A percentile compares a stretch with the other conserved stretches of the same genome.
These are phyloP conservation scores for Eucidaris tribuloides DNA, from an alignment of 35 echinoderm and acorn worm species.

Conservation along the genomic window DNA sequence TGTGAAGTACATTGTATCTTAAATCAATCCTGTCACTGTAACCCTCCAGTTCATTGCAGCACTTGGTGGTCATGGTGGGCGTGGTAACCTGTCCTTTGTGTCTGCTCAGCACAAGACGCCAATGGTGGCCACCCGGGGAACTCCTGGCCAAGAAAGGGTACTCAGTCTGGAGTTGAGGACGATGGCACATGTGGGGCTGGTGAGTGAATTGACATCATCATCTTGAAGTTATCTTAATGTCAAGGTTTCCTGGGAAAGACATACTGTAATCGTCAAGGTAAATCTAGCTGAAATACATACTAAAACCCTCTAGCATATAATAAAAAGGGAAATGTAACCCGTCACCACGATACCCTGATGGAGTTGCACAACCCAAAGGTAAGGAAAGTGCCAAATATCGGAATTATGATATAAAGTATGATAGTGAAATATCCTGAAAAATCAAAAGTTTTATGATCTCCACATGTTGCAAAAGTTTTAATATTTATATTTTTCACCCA, in stretches of 20 bases:
- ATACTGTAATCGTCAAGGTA: not conserved
- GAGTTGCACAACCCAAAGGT: not conserved
- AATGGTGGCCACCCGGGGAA: constrained; percentile 60
- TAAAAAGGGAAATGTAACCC: not conserved
- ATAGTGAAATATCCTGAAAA: too few relatives aligned
- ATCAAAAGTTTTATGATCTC: too few relatives aligned
- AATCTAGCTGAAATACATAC: not conserved
- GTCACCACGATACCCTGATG: not conserved
- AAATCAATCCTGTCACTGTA: not conserved
- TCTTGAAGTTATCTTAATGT: too few relatives aligned
- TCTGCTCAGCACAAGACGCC: constrained; percentile 60
- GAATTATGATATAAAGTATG: too few relatives aligned
- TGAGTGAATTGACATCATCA: constrained; percentile 42
- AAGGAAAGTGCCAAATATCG: not conserved
- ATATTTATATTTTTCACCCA: too few relatives aligned
- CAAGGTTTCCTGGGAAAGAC: too few relatives aligned
- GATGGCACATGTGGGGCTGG: constrained; percentile 93
- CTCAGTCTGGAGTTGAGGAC: constrained; percentile 69
- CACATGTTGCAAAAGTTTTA: too few relatives aligned
- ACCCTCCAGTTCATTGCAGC: constrained; percentile 59
- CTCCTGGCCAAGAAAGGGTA: constrained; percentile 44
- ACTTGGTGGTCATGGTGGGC: constrained; percentile 67
- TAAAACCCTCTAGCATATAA: not conserved
- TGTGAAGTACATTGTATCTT: not conserved
- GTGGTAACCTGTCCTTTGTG: constrained; percentile 74